A percentile compares a stretch with the other conserved stretches of the same genome.
These are phyloP conservation scores for Semaprochilodus insignis DNA, from an alignment of 2,797 vertebrate species.

Conservation along the genomic window DNA sequence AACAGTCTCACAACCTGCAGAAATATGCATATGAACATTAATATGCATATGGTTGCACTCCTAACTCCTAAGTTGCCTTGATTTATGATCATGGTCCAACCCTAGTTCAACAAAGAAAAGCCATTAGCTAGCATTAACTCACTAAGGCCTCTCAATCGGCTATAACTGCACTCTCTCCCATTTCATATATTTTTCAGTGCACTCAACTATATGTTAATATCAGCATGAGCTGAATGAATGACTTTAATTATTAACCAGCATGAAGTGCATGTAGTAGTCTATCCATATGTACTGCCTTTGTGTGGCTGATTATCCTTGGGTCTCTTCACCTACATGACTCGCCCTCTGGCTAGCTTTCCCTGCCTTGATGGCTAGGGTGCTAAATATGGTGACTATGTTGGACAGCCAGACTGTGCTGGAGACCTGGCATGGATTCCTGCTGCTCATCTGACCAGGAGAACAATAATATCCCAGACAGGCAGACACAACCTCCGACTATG, in stretches of 20 bases:
- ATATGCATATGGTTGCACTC: too few relatives aligned
- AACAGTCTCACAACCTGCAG: too few relatives aligned
- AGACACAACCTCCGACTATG: conserved; percentile 61
- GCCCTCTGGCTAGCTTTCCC: conserved; percentile 59
- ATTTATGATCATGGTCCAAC: neutral
- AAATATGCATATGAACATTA: too few relatives aligned
- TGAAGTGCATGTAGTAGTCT: neutral
- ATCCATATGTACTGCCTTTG: neutral
- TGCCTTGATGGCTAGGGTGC: conserved; percentile 58
- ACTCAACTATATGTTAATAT: neutral
- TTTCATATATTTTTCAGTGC: neutral
- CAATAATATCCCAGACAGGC: conserved; percentile 70
- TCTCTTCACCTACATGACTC: conserved; percentile 14
- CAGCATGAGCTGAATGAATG: neutral
- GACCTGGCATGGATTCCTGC: conserved; percentile 58
- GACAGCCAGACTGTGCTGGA: conserved; percentile 63
- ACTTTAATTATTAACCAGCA: neutral
- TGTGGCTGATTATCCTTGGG: conserved; percentile 17
- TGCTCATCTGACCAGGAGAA: conserved; percentile 66
- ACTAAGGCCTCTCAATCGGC: neutral
- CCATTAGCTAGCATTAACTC: conserved; percentile 14
- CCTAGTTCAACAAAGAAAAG: conserved; percentile 8
- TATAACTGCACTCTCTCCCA: neutral
- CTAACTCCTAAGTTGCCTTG: too few relatives aligned
- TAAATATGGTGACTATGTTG: conserved; percentile 68